These are phyloP conservation scores for Corbicula japonica DNA, from an alignment of 2,888 invertebrate species.

Conservation along the genomic window DNA sequence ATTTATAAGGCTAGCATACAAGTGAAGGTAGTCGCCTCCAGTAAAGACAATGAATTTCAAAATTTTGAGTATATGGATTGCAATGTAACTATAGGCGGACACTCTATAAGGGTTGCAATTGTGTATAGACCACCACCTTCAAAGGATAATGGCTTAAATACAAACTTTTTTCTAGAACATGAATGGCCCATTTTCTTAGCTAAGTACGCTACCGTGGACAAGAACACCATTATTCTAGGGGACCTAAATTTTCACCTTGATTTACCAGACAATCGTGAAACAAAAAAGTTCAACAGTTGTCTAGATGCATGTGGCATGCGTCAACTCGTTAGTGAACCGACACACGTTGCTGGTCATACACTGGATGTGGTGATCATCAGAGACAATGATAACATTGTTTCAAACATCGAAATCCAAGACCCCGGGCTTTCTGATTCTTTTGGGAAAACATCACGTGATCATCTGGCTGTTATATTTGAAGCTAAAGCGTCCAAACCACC, in stretches of 20 bases:
- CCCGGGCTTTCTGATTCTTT: constrained; percentile 37
- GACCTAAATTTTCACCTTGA: constrained; percentile 46
- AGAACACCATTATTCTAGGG: constrained; percentile 33
- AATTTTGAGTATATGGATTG: constrained; percentile 34
- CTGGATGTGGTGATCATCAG: constrained; percentile 27
- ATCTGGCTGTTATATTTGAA: constrained; percentile 27
- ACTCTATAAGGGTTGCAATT: constrained; percentile 20
- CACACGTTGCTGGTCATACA: constrained; percentile 22
- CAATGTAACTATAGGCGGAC: constrained; percentile 1
- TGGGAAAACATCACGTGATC: constrained; percentile 26
- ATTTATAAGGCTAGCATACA: constrained; percentile 26
- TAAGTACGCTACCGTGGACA: constrained; percentile 33
- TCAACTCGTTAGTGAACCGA: constrained; percentile 22
- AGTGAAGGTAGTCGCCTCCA: constrained; percentile 10
- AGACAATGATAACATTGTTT: constrained; percentile 18
- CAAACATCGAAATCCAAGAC: constrained; percentile 16
- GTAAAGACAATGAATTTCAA: constrained; percentile 9
- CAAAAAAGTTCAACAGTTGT: constrained; percentile 16
- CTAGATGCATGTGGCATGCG: constrained; percentile 32
- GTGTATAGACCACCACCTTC: constrained; percentile 43
- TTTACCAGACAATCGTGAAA: constrained; percentile 14
- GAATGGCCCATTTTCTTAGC: constrained; percentile 41
- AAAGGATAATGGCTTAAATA: constrained; percentile 27
- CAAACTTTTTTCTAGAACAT: constrained; percentile 17
- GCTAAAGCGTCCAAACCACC: constrained; percentile 24